Evolutionary conservation across 2,888 invertebrate species (phyloP), one percentile per base, ranked within the genome.

Genomic region (Lagria hirta): DNA sequence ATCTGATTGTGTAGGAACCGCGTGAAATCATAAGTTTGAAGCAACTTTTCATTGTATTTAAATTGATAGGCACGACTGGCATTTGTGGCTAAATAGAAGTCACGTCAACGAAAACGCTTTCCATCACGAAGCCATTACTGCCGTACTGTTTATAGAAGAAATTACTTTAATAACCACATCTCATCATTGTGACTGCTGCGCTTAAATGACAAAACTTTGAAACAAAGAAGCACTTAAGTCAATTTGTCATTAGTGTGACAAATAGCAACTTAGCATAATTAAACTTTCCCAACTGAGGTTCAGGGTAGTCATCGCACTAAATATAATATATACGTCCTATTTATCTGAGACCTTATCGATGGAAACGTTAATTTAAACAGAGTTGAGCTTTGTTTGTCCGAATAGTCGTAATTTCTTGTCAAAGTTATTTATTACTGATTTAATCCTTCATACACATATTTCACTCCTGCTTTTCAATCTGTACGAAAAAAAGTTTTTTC

Each of bases 341-440:
- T 43, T 43, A 43, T 43, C 42, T 16, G 11, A 12, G 27, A 41
- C 22, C 28, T 24, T 30, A 32, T 43, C 38, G 43, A 34, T 45
- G 37, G 40, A 43, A 34, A 40, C 22, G 42, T 22, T 17, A 42
- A 37, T 33, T 46, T 38, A 46, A 46, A 34, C 23, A 32, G 24
- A 33, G 35, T 11, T 22, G 35, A 23, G 30, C 46, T 49, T 42
- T 49, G 35, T 37, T 29, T 36, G 36, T 35, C 43, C 43, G 26
- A 13, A 20, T 29, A 43, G 24, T 34, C 42, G 42, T 38, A 49
- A 49, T 36, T 49, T 38, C 45, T 34, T 49, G 49, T 42, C 49
- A 43, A 37, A 37, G 38, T 45, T 46, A 49, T 49, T 49, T 49
- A 49, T 49, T 41, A 38, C 42, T 37, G 45, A 38, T 42, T 34